Conservation (phyloP, 2,113 vertebrate genomes). For the Albula goreensis region DNA sequence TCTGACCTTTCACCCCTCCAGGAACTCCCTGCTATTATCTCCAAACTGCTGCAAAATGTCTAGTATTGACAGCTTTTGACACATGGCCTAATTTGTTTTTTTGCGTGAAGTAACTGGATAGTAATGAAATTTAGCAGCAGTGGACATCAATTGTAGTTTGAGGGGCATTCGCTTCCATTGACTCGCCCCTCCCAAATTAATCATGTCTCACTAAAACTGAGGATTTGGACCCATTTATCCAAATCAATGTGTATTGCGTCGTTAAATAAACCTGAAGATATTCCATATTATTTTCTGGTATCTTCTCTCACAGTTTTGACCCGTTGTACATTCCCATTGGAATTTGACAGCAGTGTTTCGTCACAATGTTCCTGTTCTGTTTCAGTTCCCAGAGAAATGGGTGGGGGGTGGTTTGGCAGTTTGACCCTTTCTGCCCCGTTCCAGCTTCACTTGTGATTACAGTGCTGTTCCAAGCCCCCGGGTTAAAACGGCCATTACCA, state of each 20-base stretch:
- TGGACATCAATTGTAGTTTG: background rate
- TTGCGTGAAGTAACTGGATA: constrained; percentile 24
- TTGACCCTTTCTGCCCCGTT: constrained; percentile 20
- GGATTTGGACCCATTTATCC: background rate
- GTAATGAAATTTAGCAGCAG: constrained; percentile 26
- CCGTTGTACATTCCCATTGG: too few species aligned
- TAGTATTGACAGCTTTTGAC: constrained; percentile 22
- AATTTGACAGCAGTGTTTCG: background rate
- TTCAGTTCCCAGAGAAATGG: background rate
- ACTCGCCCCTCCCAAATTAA: background rate
- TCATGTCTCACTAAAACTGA: background rate
- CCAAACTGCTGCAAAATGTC: constrained; percentile 12
- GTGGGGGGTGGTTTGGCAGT: constrained; percentile 8
- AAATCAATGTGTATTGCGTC: background rate
- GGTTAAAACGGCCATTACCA: constrained; percentile 9
- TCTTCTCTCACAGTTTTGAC: background rate
- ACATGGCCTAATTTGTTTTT: constrained; percentile 25
- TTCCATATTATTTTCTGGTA: background rate
- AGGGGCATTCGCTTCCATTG: background rate
- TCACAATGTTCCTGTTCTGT: background rate
- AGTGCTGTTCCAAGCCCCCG: background rate
- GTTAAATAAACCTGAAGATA: background rate
- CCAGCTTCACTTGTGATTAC: background rate
- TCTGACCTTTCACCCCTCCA: constrained; percentile 19
- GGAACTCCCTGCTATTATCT: constrained; percentile 31